Evolutionary conservation across 2,797 vertebrate genomes (phyloP).

Genomic region (Perodicticus potto): DNA sequence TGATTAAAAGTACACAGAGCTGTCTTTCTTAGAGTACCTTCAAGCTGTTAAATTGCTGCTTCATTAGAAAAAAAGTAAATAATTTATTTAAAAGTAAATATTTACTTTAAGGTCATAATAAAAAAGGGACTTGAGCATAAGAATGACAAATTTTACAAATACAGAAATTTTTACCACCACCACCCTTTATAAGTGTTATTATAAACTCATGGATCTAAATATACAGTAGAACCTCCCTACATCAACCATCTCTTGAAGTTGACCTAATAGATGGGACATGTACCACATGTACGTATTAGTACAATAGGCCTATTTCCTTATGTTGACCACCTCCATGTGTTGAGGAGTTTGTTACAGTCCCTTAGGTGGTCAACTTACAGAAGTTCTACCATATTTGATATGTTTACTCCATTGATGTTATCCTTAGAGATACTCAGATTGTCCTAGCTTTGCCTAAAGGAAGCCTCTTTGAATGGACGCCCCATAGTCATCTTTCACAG

Average conservation of each 20-base stretch:
- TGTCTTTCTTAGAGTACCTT: conserved; percentile 4
- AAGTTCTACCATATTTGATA: neutral
- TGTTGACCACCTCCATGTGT: too few relatives aligned
- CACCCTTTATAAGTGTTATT: neutral
- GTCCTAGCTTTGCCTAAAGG: neutral
- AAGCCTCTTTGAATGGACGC: neutral
- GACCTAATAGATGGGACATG: too few relatives aligned
- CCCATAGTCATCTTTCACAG: neutral
- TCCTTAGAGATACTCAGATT: neutral
- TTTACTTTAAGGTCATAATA: conserved; percentile 33
- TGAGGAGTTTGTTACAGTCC: too few relatives aligned
- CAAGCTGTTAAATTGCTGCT: neutral
- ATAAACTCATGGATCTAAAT: conserved; percentile 13
- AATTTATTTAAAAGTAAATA: neutral
- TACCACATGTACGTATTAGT: too few relatives aligned
- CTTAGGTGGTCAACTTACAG: too few relatives aligned
- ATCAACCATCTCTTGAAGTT: too few relatives aligned
- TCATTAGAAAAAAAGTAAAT: neutral
- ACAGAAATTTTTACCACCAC: neutral
- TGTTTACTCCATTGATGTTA: neutral
- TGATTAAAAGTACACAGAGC: neutral
- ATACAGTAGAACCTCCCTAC: neutral
- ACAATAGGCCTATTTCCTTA: too few relatives aligned
- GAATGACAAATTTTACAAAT: conserved; percentile 31
- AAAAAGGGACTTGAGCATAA: conserved; percentile 32